Base-by-base conservation (phyloP, 1,140 invertebrate genomes). In the Drosophila insularis region DNA sequence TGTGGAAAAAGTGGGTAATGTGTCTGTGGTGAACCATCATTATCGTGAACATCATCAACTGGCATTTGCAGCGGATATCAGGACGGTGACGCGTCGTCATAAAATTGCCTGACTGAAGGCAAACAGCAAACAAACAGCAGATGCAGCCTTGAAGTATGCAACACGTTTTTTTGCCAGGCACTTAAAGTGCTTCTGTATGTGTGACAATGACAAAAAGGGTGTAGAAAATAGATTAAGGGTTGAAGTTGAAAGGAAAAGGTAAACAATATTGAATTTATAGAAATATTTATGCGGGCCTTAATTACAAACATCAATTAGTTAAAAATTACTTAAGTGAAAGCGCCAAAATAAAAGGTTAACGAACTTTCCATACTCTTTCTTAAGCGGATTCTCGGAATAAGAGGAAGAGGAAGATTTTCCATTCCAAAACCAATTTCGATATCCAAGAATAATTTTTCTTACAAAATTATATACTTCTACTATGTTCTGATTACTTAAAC, bases 11-110 rank as follows among this genome's bases (percentile, higher is more conserved):
- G 58, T 11, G 27, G 58, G 46, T 86, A 87, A 86, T 87, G 78
- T 87, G 82, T 86, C 82, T 86, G 82, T 82, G 84, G 82, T 67
- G 40, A 87, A 69, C 79, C 82, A 89, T 84, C 73, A 84, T 84
- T 85, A 85, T 73, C 68, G 77, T 67, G 64, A 69, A 61, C 32
- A 66, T 69, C 76, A 71, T 63, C 39, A 65, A 59, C 62, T 53
- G 31, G 35, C 50, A 59, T 53, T 46, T 50, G 60, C 56, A 70
- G 46, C 56, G 56, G 43, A 35, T 46, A 61, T 27, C 56, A 61
- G 31, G 62, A 10, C 27, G 21, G 31, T 35, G 53, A 37, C 66
- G 40, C 40, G 21, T 39, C 65, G 8, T n/a, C 62, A 78, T 78
- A 81, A 77, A 80, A 70, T 50, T 69, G 73, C 39, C 59, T 53